Evolutionary conservation across 2,797 vertebrate species (phyloP).

Genomic region (Parambassis ranga): DNA sequence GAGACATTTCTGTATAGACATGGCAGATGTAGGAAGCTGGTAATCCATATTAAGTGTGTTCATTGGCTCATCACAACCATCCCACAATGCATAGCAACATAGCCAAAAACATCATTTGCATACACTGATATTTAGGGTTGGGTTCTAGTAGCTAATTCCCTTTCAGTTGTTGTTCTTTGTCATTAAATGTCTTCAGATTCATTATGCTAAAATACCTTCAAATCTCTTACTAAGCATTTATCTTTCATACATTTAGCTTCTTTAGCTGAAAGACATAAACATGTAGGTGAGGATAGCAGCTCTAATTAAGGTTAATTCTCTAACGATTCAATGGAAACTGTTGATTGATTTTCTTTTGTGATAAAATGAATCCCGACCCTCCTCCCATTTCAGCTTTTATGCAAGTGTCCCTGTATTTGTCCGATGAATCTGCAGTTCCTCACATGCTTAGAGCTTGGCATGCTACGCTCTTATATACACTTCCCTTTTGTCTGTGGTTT

Average conservation of each 20-base stretch:
- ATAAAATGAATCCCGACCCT: background rate
- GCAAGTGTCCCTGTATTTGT: conserved; percentile 40
- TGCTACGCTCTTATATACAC: conserved; percentile 20
- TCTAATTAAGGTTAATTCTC: background rate
- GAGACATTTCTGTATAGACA: conserved; percentile 30
- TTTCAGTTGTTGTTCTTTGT: background rate
- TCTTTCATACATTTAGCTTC: background rate
- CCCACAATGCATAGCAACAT: conserved; percentile 46
- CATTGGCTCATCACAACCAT: conserved; percentile 51
- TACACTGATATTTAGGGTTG: conserved; percentile 13
- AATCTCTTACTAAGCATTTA: background rate
- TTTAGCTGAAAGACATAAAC: no score
- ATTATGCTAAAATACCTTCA: background rate
- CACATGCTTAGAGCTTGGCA: conserved; percentile 31
- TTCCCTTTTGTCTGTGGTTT: conserved; percentile 43
- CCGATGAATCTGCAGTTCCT: conserved; percentile 29
- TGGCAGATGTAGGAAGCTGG: conserved; percentile 18
- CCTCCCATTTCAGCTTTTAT: conserved; percentile 51
- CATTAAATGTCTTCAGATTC: background rate
- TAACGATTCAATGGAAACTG: no score
- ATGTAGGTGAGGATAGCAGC: background rate
- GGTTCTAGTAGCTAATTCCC: background rate
- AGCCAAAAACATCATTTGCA: conserved; percentile 47
- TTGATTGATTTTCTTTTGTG: no score
- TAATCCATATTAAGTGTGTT: conserved; percentile 31